A percentile compares a stretch with the other conserved stretches of the same genome.
phyloP scores from a whole-genome alignment of 1,140 invertebrate genomes.

The Cotesia glomerata region DNA sequence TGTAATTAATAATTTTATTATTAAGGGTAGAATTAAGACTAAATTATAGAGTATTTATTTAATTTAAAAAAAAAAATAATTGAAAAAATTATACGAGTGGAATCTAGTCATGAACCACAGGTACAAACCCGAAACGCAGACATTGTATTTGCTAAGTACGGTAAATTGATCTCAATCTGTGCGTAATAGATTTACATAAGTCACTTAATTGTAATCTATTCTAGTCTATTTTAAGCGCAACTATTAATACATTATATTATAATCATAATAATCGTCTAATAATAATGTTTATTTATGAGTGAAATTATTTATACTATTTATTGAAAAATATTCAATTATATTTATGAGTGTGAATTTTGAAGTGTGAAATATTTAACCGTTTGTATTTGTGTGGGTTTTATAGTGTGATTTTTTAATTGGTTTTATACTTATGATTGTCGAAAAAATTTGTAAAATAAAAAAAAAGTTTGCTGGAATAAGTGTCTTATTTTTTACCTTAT shows the following conservation, averaged over 20 bases:
- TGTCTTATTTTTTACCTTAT: no score
- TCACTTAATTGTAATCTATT: slow-evolving; percentile 37
- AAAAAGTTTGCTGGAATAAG: no score
- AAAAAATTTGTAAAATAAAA: no score
- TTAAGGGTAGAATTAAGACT: background rate
- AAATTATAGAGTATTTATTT: background rate
- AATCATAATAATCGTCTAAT: no score
- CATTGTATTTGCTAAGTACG: slow-evolving; percentile 46
- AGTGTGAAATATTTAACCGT: no score
- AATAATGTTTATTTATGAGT: background rate
- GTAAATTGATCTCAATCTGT: slow-evolving; percentile 54
- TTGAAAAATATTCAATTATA: no score
- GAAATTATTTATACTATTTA: background rate
- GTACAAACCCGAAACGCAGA: slow-evolving; percentile 50
- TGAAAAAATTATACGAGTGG: slow-evolving; percentile 49
- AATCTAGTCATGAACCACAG: slow-evolving; percentile 53
- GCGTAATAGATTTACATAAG: slow-evolving; percentile 28
- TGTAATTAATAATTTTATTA: slow-evolving; percentile 1
- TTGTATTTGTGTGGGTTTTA: no score
- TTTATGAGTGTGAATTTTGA: no score
- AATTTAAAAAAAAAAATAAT: slow-evolving; percentile 30
- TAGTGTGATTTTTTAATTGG: no score
- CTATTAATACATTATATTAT: background rate
- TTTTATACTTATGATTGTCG: background rate
- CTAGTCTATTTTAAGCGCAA: background rate